These are phyloP conservation scores for Brienomyrus longianalis DNA, from an alignment of 2,113 vertebrate genomes.

Conservation along the genomic window DNA sequence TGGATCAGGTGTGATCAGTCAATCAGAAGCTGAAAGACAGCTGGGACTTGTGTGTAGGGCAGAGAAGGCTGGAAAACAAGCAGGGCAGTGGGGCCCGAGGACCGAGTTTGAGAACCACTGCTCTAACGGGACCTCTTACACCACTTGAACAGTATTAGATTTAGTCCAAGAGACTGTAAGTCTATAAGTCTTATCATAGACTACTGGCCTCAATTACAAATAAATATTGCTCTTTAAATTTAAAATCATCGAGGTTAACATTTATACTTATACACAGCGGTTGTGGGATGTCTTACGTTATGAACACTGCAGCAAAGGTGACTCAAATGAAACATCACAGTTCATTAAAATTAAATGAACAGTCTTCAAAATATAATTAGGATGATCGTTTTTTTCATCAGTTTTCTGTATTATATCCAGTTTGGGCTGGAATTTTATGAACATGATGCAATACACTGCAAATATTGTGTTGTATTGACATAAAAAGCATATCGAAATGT, in stretches of 20 bases:
- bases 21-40: too few species aligned
- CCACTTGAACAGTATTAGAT: not conserved
- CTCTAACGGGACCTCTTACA: not conserved
- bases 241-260: not conserved
- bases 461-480: not conserved
- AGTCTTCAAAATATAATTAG: not conserved
- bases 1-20: too few species aligned
- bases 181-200: not conserved
- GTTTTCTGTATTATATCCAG: not conserved
- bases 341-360: not conserved
- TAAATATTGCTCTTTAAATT: not conserved
- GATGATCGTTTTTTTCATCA: not conserved
- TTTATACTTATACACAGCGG: not conserved
- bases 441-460: not conserved
- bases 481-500: not conserved
- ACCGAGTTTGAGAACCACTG: too few species aligned
- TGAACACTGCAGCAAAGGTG: not conserved
- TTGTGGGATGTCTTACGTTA: not conserved
- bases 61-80: too few species aligned
- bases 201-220: not conserved
- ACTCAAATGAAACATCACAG: not conserved
- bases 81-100: too few species aligned
- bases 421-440: not conserved
- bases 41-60: too few species aligned
- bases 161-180: not conserved